phyloP scores from a whole-genome alignment of 2,888 invertebrate species.

The Onthophagus sagittarius region DNA sequence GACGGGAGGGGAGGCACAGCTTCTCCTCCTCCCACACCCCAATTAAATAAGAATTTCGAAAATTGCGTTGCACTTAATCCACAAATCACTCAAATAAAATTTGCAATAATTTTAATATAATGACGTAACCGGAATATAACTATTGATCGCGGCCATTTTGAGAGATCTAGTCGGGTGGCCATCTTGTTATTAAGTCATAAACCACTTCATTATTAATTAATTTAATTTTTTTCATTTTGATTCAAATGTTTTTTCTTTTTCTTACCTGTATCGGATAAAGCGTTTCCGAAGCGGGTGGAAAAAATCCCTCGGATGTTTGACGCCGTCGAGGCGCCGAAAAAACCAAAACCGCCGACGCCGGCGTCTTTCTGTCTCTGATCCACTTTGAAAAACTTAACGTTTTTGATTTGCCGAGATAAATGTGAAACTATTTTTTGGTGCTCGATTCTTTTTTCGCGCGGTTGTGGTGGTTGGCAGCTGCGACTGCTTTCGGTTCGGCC shows the following conservation, averaged over 20 bases:
- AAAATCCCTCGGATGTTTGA: conserved; percentile 73
- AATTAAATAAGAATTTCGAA: no score
- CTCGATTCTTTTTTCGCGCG: background rate
- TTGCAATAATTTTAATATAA: no score
- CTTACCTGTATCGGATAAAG: conserved; percentile 72
- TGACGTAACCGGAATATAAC: conserved; percentile 18
- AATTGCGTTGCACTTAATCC: background rate
- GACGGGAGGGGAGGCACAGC: conserved; percentile 48
- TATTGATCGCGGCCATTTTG: conserved; percentile 38
- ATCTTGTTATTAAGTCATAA: conserved; percentile 9
- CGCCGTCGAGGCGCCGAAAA: conserved; percentile 63
- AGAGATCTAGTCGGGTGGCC: conserved; percentile 13
- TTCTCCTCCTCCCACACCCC: conserved; percentile 48
- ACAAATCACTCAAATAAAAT: background rate
- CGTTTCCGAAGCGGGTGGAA: conserved; percentile 62
- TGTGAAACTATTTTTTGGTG: background rate
- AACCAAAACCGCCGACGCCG: conserved; percentile 53
- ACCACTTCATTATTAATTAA: no score
- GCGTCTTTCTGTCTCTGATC: conserved; percentile 33
- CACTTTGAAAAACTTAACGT: background rate
- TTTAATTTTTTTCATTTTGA: no score
- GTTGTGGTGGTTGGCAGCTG: background rate
- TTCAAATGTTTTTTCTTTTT: no score
- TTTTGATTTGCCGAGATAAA: background rate
- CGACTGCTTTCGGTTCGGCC: background rate